Percentiles rank a stretch among this genome's conserved stretches.
These are phyloP conservation scores for Empis stercorea DNA, from an alignment of 2,888 invertebrate species.

Conservation along the genomic window DNA sequence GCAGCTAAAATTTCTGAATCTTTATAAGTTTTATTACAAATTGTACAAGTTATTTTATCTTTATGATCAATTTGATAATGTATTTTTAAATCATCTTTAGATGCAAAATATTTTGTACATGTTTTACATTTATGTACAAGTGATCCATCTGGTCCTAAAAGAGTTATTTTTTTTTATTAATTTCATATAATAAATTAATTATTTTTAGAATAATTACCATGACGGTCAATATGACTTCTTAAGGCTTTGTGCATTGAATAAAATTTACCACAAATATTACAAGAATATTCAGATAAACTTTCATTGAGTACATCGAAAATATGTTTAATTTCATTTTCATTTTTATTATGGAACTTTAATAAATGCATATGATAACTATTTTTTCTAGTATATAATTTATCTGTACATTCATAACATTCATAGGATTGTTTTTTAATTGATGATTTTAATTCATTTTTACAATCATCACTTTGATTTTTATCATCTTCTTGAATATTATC, in stretches of 20 bases:
- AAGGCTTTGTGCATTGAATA: constrained; percentile 27
- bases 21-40: constrained; percentile 26
- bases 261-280: constrained; percentile 29
- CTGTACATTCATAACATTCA: not conserved
- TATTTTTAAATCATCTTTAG: constrained; percentile 31
- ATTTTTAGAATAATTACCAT: constrained; percentile 19
- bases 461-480: not conserved
- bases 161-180: not conserved
- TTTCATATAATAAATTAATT: not conserved
- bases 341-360: not conserved
- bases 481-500: not conserved
- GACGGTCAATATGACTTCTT: constrained; percentile 26
- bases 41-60: constrained; percentile 33
- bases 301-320: not conserved
- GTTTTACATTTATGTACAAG: constrained; percentile 34
- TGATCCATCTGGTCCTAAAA: constrained; percentile 23
- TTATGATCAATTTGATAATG: constrained; percentile 35
- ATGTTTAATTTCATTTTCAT: not conserved
- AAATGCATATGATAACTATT: not conserved
- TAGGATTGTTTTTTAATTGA: not conserved
- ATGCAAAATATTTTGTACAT: constrained; percentile 32
- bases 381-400: not conserved
- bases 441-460: not conserved
- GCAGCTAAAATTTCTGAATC: not conserved
- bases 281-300: constrained; percentile 18